A percentile compares a stretch with the other conserved stretches of the same genome.
Evolutionary conservation across 2,888 invertebrate species (phyloP).

Genomic region (Anoplius nigerrimus): DNA sequence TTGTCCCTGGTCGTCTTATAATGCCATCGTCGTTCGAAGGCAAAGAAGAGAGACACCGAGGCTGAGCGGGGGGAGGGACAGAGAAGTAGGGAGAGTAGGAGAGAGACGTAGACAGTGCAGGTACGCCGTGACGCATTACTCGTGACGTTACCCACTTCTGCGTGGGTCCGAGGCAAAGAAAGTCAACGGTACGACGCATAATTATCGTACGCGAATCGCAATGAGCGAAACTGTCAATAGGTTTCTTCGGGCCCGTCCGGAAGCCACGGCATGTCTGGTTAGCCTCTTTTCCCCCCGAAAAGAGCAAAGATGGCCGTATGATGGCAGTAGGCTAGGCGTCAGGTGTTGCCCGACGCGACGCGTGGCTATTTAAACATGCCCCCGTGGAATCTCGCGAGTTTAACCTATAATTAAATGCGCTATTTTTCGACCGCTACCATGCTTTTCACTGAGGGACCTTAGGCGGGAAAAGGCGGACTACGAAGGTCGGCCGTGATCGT

Average conservation of each 20-base stretch:
- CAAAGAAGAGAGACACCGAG: constrained; percentile 7
- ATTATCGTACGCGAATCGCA: neutral
- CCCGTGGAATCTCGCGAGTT: constrained; percentile 43
- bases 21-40: constrained; percentile 28
- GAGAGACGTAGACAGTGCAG: neutral
- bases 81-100: neutral
- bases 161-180: neutral
- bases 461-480: constrained; percentile 9
- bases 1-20: constrained; percentile 39
- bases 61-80: neutral
- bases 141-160: neutral
- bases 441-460: constrained; percentile 24
- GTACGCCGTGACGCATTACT: neutral
- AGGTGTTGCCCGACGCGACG: neutral
- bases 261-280: too few species aligned
- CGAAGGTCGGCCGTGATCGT: constrained; percentile 10
- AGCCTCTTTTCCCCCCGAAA: too few species aligned
- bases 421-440: constrained; percentile 51
- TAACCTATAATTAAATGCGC: constrained; percentile 56
- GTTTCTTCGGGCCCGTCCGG: too few species aligned
- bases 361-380: constrained; percentile 44
- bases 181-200: neutral
- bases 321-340: neutral
- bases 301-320: neutral
- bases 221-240: neutral